Conservation (phyloP, 2,113 vertebrate species). For the Otolemur garnettii region DNA sequence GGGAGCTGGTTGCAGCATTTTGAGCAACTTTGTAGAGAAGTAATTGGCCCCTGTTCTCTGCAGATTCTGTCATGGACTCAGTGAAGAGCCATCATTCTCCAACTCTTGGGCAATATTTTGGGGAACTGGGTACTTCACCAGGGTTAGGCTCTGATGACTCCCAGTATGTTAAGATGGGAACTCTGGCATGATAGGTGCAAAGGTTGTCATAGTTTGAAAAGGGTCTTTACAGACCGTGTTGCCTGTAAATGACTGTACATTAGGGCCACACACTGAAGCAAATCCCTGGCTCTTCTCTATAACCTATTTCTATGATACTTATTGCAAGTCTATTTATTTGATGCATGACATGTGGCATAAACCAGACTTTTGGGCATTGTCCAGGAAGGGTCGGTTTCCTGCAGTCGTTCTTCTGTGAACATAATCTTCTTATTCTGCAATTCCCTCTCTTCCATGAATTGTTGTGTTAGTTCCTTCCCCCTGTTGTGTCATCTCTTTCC, state of each 20-base stretch:
- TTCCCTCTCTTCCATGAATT: neutral
- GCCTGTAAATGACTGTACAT: neutral
- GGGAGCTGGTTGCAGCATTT: neutral
- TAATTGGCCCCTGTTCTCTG: neutral
- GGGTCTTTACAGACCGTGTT: neutral
- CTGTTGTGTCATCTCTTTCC: neutral
- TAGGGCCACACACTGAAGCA: neutral
- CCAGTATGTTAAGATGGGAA: neutral
- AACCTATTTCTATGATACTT: neutral
- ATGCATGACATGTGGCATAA: slow-evolving; percentile 22
- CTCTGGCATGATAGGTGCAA: neutral
- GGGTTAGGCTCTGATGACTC: neutral
- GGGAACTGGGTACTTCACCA: neutral
- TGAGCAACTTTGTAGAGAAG: neutral
- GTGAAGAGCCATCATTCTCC: neutral
- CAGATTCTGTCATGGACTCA: neutral
- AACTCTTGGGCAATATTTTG: neutral
- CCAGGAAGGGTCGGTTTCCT: neutral
- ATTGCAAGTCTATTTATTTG: neutral
- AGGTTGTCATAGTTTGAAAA: neutral
- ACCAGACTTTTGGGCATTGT: neutral
- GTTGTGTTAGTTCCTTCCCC: neutral
- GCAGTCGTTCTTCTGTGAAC: neutral
- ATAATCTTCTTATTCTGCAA: neutral
- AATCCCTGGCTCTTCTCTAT: neutral